phyloP scores from a whole-genome alignment of 1,140 invertebrate species.

The Hycleus phaleratus region DNA sequence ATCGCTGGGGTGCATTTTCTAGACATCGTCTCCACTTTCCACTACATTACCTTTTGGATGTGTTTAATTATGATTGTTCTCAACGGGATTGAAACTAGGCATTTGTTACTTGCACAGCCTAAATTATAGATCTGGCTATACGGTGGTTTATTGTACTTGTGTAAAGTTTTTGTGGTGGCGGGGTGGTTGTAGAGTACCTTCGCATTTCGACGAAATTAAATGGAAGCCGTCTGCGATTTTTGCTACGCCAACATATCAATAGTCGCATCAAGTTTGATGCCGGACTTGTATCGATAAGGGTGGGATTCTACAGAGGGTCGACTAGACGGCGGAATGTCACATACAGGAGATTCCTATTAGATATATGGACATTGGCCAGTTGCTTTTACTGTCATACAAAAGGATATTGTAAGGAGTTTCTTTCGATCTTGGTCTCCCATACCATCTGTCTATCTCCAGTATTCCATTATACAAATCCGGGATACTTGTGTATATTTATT shows the following conservation, averaged over 20 bases:
- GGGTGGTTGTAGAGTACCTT: too few relatives aligned
- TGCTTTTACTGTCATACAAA: slow-evolving; percentile 9
- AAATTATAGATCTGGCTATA: slow-evolving; percentile 15
- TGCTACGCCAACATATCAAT: slow-evolving; percentile 6
- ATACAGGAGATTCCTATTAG: slow-evolving; percentile 20
- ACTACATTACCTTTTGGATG: slow-evolving; percentile 23
- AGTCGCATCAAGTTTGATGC: slow-evolving; percentile 22
- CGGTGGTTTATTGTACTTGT: too few relatives aligned
- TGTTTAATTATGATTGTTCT: slow-evolving; percentile 28
- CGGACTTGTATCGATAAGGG: slow-evolving; percentile 21
- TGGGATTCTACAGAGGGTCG: slow-evolving; percentile 1
- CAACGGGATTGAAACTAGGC: slow-evolving; percentile 22
- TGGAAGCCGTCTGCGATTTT: slow-evolving; percentile 9
- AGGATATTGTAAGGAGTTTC: slow-evolving; percentile 1
- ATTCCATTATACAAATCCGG: too few relatives aligned
- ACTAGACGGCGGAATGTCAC: slow-evolving; percentile 14
- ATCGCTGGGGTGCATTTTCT: slow-evolving; percentile 13
- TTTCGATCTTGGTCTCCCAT: too few relatives aligned
- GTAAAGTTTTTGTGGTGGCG: too few relatives aligned
- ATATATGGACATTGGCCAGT: slow-evolving; percentile 14
- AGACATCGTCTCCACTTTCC: slow-evolving; percentile 18
- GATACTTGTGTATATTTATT: too few relatives aligned
- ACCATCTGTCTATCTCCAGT: too few relatives aligned
- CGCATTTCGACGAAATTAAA: slow-evolving; percentile 10
- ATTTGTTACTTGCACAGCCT: slow-evolving; percentile 17